phyloP scores from a whole-genome alignment of 2,113 vertebrate species.

The Cephalopterus ornatus region DNA sequence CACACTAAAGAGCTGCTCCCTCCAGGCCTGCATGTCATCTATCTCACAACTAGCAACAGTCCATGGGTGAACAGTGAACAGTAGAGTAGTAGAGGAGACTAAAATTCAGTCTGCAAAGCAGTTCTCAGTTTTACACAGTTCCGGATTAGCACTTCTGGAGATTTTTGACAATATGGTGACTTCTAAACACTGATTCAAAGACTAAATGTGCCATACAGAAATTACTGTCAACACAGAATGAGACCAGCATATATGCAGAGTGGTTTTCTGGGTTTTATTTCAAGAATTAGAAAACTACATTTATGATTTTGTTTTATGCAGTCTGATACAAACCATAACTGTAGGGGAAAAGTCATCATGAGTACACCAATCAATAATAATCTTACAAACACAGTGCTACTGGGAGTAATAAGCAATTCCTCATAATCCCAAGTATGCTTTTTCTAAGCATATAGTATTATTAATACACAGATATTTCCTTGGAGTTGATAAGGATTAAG shows the following conservation, averaged over 20 bases:
- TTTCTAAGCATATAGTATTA: not conserved
- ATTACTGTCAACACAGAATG: not conserved
- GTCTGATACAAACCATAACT: not conserved
- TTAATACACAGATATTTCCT: not conserved
- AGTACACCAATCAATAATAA: not conserved
- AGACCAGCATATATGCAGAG: not conserved
- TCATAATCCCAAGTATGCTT: not conserved
- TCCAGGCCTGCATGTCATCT: accelerated
- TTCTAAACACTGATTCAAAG: not conserved
- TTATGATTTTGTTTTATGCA: not conserved
- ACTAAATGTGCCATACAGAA: not conserved
- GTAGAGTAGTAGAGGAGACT: not conserved
- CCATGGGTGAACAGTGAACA: not conserved
- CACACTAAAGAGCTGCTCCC: not conserved
- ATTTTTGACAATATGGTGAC: not conserved
- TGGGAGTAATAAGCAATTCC: not conserved
- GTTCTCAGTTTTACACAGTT: not conserved
- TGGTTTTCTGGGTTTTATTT: not conserved
- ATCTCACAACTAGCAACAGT: not conserved
- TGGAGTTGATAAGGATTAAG: not conserved
- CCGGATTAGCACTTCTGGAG: not conserved
- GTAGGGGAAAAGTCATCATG: not conserved
- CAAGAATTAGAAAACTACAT: not conserved
- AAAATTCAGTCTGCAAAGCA: not conserved
- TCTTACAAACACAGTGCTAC: not conserved